Percentiles rank a stretch among this genome's conserved stretches.
These are phyloP conservation scores for Agapornis canus DNA, from an alignment of 2,797 vertebrate species.

Conservation along the genomic window DNA sequence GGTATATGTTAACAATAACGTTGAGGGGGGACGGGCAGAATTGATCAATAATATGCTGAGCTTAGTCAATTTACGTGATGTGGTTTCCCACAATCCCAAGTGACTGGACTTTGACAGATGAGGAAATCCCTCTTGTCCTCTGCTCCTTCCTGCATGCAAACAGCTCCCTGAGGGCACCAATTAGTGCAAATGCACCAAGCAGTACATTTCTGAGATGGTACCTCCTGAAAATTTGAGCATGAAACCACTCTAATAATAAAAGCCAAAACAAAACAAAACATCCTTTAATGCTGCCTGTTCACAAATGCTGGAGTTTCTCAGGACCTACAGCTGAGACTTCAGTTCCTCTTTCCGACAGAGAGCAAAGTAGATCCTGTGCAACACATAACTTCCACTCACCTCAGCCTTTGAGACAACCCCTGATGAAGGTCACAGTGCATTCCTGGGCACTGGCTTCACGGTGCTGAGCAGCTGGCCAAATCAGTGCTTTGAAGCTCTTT, in stretches of 20 bases:
- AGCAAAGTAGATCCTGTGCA: not conserved
- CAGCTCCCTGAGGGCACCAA: not conserved
- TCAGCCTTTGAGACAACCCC: not conserved
- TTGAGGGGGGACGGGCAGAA: not conserved
- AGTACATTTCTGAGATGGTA: not conserved
- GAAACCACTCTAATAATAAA: not conserved
- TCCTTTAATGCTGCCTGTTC: not conserved
- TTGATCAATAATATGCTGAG: not conserved
- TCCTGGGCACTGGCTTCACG: not conserved
- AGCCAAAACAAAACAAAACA: not conserved
- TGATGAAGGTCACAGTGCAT: not conserved
- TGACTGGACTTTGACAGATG: not conserved
- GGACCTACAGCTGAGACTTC: not conserved
- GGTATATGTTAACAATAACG: accelerated
- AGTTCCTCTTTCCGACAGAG: not conserved
- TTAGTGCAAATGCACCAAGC: not conserved
- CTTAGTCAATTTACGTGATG: not conserved
- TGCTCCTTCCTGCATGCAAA: not conserved
- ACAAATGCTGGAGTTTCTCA: not conserved
- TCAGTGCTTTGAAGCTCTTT: not conserved
- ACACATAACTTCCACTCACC: not conserved
- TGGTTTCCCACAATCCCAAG: not conserved
- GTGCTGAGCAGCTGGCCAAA: not conserved
- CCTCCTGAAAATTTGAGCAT: not conserved
- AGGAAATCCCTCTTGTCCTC: not conserved